Percentiles rank a stretch among this genome's conserved stretches.
phyloP scores from a whole-genome alignment of 2,888 invertebrate genomes.

The Biston betularia region DNA sequence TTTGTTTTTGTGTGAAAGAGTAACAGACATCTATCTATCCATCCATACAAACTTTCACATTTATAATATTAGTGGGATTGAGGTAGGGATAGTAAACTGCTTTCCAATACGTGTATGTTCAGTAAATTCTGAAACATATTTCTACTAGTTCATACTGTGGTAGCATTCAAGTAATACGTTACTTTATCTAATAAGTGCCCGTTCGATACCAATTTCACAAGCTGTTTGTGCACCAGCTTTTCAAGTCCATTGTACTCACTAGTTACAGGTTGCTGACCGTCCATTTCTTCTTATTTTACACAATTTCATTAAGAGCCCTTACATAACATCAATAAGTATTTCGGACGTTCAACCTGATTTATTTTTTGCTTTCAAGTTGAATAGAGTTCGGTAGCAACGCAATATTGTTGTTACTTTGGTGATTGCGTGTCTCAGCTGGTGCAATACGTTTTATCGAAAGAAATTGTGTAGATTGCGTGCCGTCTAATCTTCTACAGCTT shows the following conservation, averaged over 20 bases:
- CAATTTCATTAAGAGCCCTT: conserved; percentile 25
- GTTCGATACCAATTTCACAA: not conserved
- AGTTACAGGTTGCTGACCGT: conserved; percentile 6
- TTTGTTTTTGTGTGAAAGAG: no score
- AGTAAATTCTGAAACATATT: no score
- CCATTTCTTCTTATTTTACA: conserved; percentile 11
- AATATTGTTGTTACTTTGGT: conserved; percentile 3
- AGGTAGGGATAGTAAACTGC: no score
- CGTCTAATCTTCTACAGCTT: not conserved
- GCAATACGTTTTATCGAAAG: conserved; percentile 21
- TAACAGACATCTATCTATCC: no score
- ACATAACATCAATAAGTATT: conserved; percentile 15
- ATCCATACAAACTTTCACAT: no score
- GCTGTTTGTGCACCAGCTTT: not conserved
- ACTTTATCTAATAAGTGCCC: not conserved
- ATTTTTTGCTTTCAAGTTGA: conserved; percentile 12
- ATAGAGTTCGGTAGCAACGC: conserved; percentile 16
- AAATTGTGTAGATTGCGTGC: conserved; percentile 15
- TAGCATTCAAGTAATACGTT: not conserved
- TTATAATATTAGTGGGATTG: no score
- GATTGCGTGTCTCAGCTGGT: conserved; percentile 14
- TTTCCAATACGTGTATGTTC: no score
- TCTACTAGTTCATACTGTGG: not conserved
- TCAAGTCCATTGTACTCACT: conserved; percentile 5
- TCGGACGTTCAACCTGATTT: conserved; percentile 18